These are phyloP conservation scores for Mixornis gularis DNA, from an alignment of 2,113 vertebrate species.

Conservation along the genomic window DNA sequence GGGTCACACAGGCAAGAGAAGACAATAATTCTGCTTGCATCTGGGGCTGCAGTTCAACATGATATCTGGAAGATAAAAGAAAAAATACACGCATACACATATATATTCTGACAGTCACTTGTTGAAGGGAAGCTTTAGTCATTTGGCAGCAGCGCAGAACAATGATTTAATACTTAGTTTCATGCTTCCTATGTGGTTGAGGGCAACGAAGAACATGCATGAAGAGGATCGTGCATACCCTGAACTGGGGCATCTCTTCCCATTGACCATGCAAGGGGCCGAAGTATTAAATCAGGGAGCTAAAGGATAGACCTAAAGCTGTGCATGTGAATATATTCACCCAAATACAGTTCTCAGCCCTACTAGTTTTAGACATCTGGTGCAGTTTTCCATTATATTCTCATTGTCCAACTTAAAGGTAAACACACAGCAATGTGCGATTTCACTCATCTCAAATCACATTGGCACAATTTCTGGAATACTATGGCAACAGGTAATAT, in stretches of 20 bases:
- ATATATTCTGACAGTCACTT: fast-evolving
- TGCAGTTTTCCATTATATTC: not conserved
- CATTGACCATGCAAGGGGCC: not conserved
- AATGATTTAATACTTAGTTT: not conserved
- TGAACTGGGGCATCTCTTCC: not conserved
- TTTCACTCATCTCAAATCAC: conserved; percentile 6
- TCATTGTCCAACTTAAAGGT: not conserved
- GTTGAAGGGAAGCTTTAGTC: not conserved
- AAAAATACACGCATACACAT: not conserved
- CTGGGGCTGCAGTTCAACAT: not conserved
- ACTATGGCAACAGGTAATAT: not conserved
- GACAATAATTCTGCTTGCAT: not conserved
- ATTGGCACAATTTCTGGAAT: not conserved
- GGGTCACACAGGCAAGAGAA: not conserved
- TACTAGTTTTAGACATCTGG: not conserved
- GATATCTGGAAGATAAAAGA: not conserved
- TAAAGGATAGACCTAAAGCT: not conserved
- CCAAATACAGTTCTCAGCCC: not conserved
- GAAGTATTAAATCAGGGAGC: fast-evolving
- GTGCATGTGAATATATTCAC: not conserved
- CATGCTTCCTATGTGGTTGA: not conserved
- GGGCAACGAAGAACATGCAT: not conserved
- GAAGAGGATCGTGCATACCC: not conserved
- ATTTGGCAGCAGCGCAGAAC: not conserved
- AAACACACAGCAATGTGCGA: not conserved